These are phyloP conservation scores for Podargus strigoides DNA, from an alignment of 2,797 vertebrate species.

Conservation along the genomic window DNA sequence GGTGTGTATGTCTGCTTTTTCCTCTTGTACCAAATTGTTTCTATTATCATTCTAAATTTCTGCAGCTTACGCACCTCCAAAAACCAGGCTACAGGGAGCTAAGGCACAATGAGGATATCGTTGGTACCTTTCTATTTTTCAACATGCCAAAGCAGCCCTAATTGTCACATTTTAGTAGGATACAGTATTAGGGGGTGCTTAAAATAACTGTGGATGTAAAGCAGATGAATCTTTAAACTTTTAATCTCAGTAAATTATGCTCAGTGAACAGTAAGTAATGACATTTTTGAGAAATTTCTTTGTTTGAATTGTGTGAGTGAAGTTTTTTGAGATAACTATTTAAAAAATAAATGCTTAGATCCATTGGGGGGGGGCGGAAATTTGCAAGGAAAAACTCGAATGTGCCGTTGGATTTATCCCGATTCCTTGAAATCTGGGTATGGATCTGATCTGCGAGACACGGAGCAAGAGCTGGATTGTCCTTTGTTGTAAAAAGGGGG, in stretches of 20 bases:
- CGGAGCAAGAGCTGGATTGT: background rate
- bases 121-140: conserved; percentile 52
- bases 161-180: conserved; percentile 49
- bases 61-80: conserved; percentile 30
- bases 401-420: background rate
- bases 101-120: conserved; percentile 31
- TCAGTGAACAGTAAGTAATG: conserved; percentile 73
- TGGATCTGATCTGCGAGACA: background rate
- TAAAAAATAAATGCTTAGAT: background rate
- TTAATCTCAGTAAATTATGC: conserved; percentile 69
- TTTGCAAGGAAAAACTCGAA: background rate
- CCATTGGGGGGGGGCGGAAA: background rate
- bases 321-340: conserved; percentile 5
- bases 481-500: conserved; percentile 40
- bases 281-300: conserved; percentile 67
- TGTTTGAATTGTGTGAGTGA: background rate
- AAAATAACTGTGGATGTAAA: conserved; percentile 64
- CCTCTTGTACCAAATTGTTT: conserved; percentile 51
- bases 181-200: conserved; percentile 41
- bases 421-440: background rate
- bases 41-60: conserved; percentile 64
- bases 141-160: conserved; percentile 58
- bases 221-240: conserved; percentile 70
- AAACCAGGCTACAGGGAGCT: conserved; percentile 38
- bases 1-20: background rate